Percentiles rank a stretch among this genome's conserved stretches.
Conservation (phyloP, 2,797 vertebrate species). For the Enteromius treurensis region DNA sequence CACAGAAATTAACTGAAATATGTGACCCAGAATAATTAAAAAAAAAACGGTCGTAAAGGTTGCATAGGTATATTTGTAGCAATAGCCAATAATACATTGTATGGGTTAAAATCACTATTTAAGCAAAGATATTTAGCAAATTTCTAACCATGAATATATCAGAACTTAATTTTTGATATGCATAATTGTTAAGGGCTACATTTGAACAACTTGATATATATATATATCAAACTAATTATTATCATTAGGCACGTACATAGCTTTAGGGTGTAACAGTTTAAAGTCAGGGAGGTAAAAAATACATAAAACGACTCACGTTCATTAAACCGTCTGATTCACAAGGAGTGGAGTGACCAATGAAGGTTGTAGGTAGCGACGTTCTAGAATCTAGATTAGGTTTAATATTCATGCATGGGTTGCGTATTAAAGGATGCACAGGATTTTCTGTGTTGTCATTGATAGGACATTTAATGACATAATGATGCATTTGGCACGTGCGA, state of each 20-base stretch:
- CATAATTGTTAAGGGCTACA: too few species aligned
- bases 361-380: not conserved
- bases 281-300: not conserved
- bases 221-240: not conserved
- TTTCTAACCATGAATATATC: too few species aligned
- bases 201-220: not conserved
- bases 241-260: too few species aligned
- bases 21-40: not conserved
- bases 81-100: too few species aligned
- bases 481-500: not conserved
- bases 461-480: not conserved
- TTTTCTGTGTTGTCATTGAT: not conserved
- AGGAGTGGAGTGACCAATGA: not conserved
- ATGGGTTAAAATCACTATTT: too few species aligned
- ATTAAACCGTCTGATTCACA: constrained; percentile 7
- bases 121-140: too few species aligned
- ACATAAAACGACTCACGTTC: not conserved
- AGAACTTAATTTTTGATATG: too few species aligned
- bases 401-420: not conserved
- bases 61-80: too few species aligned
- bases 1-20: not conserved
- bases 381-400: not conserved
- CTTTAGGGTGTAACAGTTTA: not conserved
- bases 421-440: not conserved
- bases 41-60: too few species aligned